phyloP scores from a whole-genome alignment of 1,140 invertebrate species.

The Aphidius gifuensis region DNA sequence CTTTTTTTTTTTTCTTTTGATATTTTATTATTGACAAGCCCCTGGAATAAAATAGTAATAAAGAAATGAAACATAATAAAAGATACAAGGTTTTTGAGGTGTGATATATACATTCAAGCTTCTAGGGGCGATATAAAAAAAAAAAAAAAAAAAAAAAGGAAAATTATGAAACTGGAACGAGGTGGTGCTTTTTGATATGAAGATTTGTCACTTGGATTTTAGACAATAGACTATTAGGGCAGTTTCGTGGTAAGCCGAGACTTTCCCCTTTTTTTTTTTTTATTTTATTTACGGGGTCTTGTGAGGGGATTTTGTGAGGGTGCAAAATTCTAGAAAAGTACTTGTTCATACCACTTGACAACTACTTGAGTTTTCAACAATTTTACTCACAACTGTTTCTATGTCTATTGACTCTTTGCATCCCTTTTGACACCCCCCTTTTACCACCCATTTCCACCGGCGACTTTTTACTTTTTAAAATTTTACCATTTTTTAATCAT shows the following conservation, averaged over 20 bases:
- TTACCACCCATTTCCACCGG: background rate
- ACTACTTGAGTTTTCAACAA: background rate
- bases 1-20: no score
- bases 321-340: slow-evolving; percentile 15
- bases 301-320: slow-evolving; percentile 22
- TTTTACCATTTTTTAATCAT: no score
- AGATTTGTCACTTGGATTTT: slow-evolving; percentile 30
- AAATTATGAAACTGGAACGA: background rate
- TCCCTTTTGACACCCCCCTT: slow-evolving; percentile 8
- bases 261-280: slow-evolving; percentile 13
- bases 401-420: slow-evolving; percentile 23
- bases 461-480: no score
- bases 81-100: no score
- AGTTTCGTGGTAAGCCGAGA: slow-evolving; percentile 29
- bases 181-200: slow-evolving; percentile 23
- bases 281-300: slow-evolving; percentile 7
- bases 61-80: no score
- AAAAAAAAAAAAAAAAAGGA: slow-evolving; percentile 1
- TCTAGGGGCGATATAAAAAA: background rate
- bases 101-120: no score
- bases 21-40: no score
- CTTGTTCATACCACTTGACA: slow-evolving; percentile 12
- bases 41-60: no score
- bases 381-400: slow-evolving; percentile 7
- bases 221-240: slow-evolving; percentile 33